Evolutionary conservation across 1,140 invertebrate genomes (phyloP), one percentile per base, ranked within the genome.

Genomic region (Brachionus paranguensis): DNA sequence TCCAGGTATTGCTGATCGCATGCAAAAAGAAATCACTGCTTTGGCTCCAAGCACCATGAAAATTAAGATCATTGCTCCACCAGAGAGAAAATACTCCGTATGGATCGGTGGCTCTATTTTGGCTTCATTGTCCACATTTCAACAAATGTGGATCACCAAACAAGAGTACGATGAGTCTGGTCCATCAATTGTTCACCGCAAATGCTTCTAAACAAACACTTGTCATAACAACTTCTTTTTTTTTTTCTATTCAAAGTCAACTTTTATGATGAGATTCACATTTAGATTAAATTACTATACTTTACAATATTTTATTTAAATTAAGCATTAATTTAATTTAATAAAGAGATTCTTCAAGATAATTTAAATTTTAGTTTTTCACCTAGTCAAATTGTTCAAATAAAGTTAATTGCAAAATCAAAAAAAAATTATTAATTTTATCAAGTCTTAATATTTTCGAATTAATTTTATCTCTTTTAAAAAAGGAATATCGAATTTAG

Each of bases 81-180:
- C 94, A 85, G 94, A 95, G 89, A 93, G 94, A 88, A 95, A 95
- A 89, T 95, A 95, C 91, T 94, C 93, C 88, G 94, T 95, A 89
- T 95, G 88, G 88, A 87, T 87, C 74, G 89, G 89, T 86, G 88
- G 88, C 43, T 89, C 88, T 11, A 89, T 90, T 86, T 85, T 90
- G 83, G 89, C 89, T 84, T 90, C 89, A 70, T 86, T 90, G 37
- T 93, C 94, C 87, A 90, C 89, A 85, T 91, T 91, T 88, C 90
- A 90, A 86, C 89, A 89, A 86, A 90, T 90, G 89, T 95, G 94
- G 45, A 47, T 47, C 45, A 47, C 45, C 45, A 47, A 47, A 47
- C 45, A 47, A 47, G 45, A 47, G 5, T 47, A 47, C 45, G 45
- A 47, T 14, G 45, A 47, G 45, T 47, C 45, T 47, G 45, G 45